These are phyloP conservation scores for Thalassaphorura encarpata DNA, from an alignment of 1,140 invertebrate genomes.

Conservation along the genomic window DNA sequence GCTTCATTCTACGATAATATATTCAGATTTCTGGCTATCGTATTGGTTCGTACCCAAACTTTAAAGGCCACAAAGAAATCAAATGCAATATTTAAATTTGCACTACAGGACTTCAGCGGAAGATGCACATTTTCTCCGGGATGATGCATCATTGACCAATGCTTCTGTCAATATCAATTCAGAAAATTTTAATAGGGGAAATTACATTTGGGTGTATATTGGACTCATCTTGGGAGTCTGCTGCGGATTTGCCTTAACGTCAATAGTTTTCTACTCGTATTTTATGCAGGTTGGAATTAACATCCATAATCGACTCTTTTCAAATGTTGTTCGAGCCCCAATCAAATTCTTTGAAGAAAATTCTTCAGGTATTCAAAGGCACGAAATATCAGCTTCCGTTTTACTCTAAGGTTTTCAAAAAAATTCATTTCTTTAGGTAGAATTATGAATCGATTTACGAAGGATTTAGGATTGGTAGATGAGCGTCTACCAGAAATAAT, in stretches of 20 bases:
- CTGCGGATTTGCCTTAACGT: neutral
- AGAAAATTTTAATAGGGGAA: conserved; percentile 56
- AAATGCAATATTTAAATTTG: neutral
- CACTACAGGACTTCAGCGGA: neutral
- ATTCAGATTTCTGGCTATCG: conserved; percentile 16
- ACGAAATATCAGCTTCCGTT: neutral
- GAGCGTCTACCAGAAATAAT: conserved; percentile 67
- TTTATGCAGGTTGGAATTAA: neutral
- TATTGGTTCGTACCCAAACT: neutral
- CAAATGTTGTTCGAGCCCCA: neutral
- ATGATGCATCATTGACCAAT: neutral
- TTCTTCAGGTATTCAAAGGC: conserved; percentile 36
- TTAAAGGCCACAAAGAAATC: neutral
- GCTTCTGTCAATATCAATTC: neutral
- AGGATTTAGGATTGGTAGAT: conserved; percentile 71
- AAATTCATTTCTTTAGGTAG: conserved; percentile 40
- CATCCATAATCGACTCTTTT: neutral
- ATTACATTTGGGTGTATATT: conserved; percentile 50
- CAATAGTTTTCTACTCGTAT: neutral
- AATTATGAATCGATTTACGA: conserved; percentile 64
- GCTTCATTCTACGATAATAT: neutral
- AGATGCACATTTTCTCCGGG: neutral
- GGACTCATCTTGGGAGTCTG: neutral
- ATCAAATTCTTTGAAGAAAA: conserved; percentile 42
- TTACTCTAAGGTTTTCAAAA: neutral